A percentile compares a stretch with the other conserved stretches of the same genome.
Conservation (phyloP, 2,797 vertebrate genomes). For the Varecia variegata region DNA sequence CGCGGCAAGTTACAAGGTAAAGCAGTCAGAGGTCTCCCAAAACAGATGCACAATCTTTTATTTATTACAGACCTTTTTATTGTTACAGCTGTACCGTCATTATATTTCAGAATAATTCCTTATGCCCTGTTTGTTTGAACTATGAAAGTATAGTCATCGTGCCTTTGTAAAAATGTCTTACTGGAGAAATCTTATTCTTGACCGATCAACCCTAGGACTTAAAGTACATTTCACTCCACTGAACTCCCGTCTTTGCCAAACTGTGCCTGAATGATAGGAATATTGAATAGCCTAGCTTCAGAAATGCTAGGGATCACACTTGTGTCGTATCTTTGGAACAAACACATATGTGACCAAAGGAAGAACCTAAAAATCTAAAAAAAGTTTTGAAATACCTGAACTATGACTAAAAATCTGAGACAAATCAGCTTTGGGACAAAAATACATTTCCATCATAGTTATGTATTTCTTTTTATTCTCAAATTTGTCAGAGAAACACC, state of each 20-base stretch:
- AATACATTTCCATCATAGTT: background rate
- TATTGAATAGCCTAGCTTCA: background rate
- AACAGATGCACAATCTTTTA: constrained; percentile 57
- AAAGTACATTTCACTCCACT: constrained; percentile 42
- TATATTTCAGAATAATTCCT: constrained; percentile 65
- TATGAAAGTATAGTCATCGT: background rate
- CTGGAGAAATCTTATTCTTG: constrained; percentile 53
- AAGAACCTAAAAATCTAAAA: constrained; percentile 30
- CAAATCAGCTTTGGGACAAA: background rate
- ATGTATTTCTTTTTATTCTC: constrained; percentile 23
- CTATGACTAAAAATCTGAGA: background rate
- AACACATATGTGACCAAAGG: background rate
- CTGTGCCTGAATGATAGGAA: background rate
- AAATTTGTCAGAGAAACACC: constrained; percentile 35
- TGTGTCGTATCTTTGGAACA: background rate
- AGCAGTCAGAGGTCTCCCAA: constrained; percentile 21
- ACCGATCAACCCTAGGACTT: constrained; percentile 45
- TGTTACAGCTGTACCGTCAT: constrained; percentile 57
- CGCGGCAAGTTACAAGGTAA: background rate
- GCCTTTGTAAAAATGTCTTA: constrained; percentile 51
- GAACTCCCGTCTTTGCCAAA: background rate
- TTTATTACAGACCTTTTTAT: constrained; percentile 54
- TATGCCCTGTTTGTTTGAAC: constrained; percentile 55
- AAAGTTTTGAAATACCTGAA: constrained; percentile 44
- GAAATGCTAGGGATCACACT: background rate